phyloP scores from a whole-genome alignment of 2,888 invertebrate species.

The Calameuta filiformis region DNA sequence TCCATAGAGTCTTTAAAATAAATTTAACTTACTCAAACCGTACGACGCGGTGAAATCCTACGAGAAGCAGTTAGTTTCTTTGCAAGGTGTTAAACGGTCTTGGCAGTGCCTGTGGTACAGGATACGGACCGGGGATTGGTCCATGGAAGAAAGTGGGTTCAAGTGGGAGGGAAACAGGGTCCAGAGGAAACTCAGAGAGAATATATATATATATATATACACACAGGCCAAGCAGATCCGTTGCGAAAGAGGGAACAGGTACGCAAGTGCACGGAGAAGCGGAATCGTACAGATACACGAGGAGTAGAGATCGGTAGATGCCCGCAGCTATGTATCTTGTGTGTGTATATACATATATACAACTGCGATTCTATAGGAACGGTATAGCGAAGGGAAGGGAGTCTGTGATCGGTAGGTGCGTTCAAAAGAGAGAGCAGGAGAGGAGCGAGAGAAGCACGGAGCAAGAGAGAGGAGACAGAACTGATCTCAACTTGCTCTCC shows the following conservation, averaged over 20 bases:
- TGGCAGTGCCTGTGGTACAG: not conserved
- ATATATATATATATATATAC: slow-evolving; percentile 6
- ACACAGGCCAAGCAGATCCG: slow-evolving; percentile 15
- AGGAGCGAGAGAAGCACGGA: not conserved
- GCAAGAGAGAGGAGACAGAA: slow-evolving; percentile 3
- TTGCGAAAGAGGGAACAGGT: slow-evolving; percentile 24
- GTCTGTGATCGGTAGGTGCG: not conserved
- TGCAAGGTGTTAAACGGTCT: not conserved
- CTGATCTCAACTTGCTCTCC: slow-evolving; percentile 39
- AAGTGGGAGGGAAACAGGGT: slow-evolving; percentile 10
- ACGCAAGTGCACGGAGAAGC: not conserved
- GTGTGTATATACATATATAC: not conserved
- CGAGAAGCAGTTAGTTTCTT: slow-evolving; percentile 3
- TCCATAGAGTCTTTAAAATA: not conserved
- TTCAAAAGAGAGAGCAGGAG: not conserved
- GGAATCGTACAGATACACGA: not conserved
- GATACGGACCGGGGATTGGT: not conserved
- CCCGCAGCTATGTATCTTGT: not conserved
- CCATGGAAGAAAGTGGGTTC: slow-evolving; percentile 5
- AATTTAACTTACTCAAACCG: not conserved
- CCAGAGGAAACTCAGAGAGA: slow-evolving; percentile 2
- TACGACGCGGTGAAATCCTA: not conserved
- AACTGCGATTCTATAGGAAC: not conserved
- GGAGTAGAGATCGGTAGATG: slow-evolving; percentile 3
- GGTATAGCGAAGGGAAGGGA: not conserved